These are phyloP conservation scores for Gryon sp. DNA, from an alignment of 1,140 invertebrate species.

Conservation along the genomic window DNA sequence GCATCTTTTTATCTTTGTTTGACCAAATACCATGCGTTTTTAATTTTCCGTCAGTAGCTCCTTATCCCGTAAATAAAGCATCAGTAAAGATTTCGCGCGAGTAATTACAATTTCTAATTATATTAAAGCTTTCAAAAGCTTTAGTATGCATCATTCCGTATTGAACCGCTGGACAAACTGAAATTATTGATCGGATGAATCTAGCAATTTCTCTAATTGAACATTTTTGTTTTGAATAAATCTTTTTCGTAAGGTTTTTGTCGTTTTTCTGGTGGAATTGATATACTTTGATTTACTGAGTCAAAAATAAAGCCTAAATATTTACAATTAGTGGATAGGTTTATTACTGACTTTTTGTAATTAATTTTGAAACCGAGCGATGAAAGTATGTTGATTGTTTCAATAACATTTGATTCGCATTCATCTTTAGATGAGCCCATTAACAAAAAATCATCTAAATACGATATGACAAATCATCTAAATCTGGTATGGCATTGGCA, in stretches of 20 bases:
- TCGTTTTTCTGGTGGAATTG: not conserved
- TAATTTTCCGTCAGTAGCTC: not conserved
- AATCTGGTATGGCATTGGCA: no score
- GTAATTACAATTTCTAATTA: not conserved
- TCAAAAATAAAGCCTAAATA: slow-evolving; percentile 16
- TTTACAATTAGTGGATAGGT: not conserved
- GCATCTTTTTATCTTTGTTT: not conserved
- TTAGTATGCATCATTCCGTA: not conserved
- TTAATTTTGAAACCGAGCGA: slow-evolving; percentile 27
- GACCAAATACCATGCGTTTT: not conserved
- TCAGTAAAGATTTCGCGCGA: not conserved
- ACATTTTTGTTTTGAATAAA: no score
- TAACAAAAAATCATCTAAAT: slow-evolving; percentile 33
- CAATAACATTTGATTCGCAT: not conserved
- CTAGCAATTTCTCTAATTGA: not conserved
- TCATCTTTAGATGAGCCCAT: slow-evolving; percentile 4
- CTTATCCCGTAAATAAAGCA: not conserved
- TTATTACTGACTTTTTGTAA: slow-evolving; percentile 4
- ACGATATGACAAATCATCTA: no score
- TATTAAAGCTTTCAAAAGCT: not conserved
- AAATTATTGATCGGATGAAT: not conserved
- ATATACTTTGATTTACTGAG: not conserved
- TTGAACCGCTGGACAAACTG: not conserved
- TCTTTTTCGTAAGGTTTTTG: no score
- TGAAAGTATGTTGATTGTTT: not conserved